A percentile compares a stretch with the other conserved stretches of the same genome.
phyloP scores from a whole-genome alignment of 2,797 vertebrate genomes.

The Micropoecilia bifurca region DNA sequence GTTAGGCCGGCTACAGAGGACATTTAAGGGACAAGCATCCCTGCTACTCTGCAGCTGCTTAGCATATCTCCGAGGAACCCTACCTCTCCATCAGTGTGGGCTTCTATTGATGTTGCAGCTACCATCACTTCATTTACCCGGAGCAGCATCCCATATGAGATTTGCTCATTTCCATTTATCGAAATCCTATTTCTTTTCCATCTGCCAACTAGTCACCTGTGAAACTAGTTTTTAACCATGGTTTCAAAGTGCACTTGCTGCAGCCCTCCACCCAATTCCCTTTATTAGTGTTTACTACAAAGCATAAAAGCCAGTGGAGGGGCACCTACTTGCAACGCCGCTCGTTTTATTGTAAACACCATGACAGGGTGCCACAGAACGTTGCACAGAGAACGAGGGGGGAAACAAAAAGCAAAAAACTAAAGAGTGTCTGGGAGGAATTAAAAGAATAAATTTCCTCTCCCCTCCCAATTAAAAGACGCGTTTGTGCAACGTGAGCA shows the following conservation, averaged over 20 bases:
- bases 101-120: conserved; percentile 48
- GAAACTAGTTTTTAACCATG: conserved; percentile 83
- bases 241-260: conserved; percentile 59
- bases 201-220: conserved; percentile 81
- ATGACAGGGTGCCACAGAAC: conserved; percentile 64
- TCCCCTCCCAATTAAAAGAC: conserved; percentile 75
- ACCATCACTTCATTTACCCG: conserved; percentile 72
- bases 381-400: conserved; percentile 32
- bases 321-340: conserved; percentile 52
- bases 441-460: conserved; percentile 72
- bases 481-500: conserved; percentile 64
- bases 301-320: conserved; percentile 75
- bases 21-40: not conserved
- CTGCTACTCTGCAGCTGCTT: conserved; percentile 24
- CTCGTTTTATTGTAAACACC: conserved; percentile 79
- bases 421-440: conserved; percentile 66
- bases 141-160: conserved; percentile 49
- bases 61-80: conserved; percentile 15
- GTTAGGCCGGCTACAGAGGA: not conserved
- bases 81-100: conserved; percentile 23
- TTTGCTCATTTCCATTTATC: conserved; percentile 77
- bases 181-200: conserved; percentile 80
- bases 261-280: conserved; percentile 51
- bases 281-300: conserved; percentile 79
- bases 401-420: conserved; percentile 2